These are phyloP conservation scores for Lagorchestes hirsutus DNA, from an alignment of 2,797 vertebrate species.

Conservation along the genomic window DNA sequence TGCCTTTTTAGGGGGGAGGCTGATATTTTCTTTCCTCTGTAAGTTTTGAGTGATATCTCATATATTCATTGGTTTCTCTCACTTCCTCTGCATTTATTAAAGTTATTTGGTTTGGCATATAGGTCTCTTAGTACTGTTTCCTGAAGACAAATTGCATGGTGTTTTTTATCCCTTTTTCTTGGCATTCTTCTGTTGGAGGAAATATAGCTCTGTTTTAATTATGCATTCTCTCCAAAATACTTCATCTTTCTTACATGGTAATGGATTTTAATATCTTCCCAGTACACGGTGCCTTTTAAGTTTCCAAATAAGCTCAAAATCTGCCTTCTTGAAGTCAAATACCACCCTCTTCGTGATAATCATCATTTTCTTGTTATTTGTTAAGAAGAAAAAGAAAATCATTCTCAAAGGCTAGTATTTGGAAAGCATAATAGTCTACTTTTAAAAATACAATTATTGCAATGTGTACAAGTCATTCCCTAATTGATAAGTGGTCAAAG, in stretches of 20 bases:
- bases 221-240: not conserved
- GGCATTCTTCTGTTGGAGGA: constrained; percentile 23
- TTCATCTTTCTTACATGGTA: not conserved
- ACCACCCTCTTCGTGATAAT: not conserved
- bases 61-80: constrained; percentile 26
- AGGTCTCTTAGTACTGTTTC: constrained; percentile 6
- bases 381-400: constrained; percentile 17
- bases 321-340: constrained; percentile 17
- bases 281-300: not conserved
- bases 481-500: not conserved
- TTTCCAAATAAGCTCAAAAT: not conserved
- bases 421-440: not conserved
- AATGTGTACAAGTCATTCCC: not conserved
- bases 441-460: constrained; percentile 5
- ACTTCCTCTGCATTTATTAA: constrained; percentile 8
- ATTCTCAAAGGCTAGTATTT: not conserved
- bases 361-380: not conserved
- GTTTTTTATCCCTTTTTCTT: not conserved
- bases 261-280: not conserved
- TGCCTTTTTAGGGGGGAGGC: constrained; percentile 12
- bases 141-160: constrained; percentile 15
- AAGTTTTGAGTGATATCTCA: not conserved
- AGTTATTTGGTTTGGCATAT: constrained; percentile 7
- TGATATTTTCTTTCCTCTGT: constrained; percentile 7
- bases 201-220: constrained; percentile 12